These are phyloP conservation scores for Leptinotarsa undecemlineata DNA, from an alignment of 1,140 invertebrate species.

Conservation along the genomic window DNA sequence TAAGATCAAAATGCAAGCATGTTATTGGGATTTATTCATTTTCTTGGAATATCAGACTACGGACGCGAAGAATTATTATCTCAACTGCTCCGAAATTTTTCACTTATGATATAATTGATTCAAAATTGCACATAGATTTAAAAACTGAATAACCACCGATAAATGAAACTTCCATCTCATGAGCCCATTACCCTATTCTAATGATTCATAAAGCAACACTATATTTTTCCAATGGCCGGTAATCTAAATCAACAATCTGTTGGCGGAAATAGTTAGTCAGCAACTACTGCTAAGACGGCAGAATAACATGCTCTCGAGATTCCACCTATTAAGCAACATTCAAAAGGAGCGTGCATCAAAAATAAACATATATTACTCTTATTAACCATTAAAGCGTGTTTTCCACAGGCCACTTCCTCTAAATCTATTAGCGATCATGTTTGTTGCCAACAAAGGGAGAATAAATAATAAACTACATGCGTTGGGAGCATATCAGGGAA, in stretches of 20 bases:
- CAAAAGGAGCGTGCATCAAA: slow-evolving; percentile 12
- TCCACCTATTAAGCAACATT: slow-evolving; percentile 17
- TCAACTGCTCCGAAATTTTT: no score
- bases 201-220: slow-evolving; percentile 2
- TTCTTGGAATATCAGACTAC: no score
- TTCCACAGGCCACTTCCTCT: slow-evolving; percentile 16
- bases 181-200: neutral
- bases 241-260: slow-evolving; percentile 20
- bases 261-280: slow-evolving; percentile 21
- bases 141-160: no score
- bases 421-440: slow-evolving; percentile 18
- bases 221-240: slow-evolving; percentile 12
- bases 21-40: no score
- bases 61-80: no score
- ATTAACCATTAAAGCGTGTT: slow-evolving; percentile 17
- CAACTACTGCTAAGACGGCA: neutral
- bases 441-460: slow-evolving; percentile 12
- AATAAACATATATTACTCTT: slow-evolving; percentile 20
- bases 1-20: no score
- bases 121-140: no score
- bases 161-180: neutral
- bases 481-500: no score
- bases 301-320: slow-evolving; percentile 14
- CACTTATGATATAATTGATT: no score
- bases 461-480: slow-evolving; percentile 15